Base-by-base conservation (phyloP, 2,797 vertebrate genomes). In the Melopsittacus undulatus region DNA sequence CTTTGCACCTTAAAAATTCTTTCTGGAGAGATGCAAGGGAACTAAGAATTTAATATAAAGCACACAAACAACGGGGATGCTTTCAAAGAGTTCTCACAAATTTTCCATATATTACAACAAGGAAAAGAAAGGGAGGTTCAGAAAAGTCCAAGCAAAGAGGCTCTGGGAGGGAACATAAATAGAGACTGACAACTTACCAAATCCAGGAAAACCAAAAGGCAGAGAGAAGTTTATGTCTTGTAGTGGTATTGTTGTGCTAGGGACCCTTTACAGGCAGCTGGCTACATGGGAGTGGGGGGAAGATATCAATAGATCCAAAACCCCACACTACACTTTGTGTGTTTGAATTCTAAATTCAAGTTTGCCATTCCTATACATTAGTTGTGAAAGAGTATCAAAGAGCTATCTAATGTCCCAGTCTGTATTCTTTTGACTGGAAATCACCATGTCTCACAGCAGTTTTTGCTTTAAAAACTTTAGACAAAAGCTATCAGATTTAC, bases 201-300 rank as follows among this genome's bases (percentile, higher is more conserved):
- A 63, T 4, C 3, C 2, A 20, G 29, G 27, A 70, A 88, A 86
- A 42, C 2, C 8, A 38, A 49, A 77, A 59, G 8, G 26, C 20
- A 72, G 48, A 42, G 32, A 26, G 14, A 30, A 6, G 2, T 69
- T 42, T 70, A 6, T 8, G 11, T 30, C 49, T 36, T 42, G 8
- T 22, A 69, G 32, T n/a, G 57, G 6, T 51, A 8, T 8, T 30
- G 10, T 0, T 56, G 29, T 11, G 11, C 11, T 40, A 83, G 17
- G 9, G 12, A 54, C 15, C 5, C n/a, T 73, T 22, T 16, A 7
- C 0, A 2, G 4, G 43, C 11, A 45, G 62, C 17, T 52, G 19
- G 5, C n/a, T 61, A 3, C 24, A 3, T 5, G 7, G 18, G 11
- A 3, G 1, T 3, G 2, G 10, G 10, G 4, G 2, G 14, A n/a